Evolutionary conservation across 1,140 invertebrate species (phyloP).

Genomic region (Lamellibrachia luymesi): DNA sequence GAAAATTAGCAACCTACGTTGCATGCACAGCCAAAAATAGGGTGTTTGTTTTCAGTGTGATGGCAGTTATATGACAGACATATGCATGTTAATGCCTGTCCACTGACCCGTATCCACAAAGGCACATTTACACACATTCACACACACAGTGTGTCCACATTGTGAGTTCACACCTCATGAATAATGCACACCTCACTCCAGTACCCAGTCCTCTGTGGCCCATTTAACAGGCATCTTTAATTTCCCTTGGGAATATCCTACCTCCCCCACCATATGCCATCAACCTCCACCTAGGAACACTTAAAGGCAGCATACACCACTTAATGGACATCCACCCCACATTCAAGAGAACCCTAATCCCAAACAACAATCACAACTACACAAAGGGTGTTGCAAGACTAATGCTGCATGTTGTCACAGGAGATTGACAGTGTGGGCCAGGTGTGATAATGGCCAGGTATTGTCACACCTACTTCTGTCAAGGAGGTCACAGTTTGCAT

Average conservation of each 20-base stretch:
- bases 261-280: background rate
- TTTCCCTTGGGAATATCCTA: background rate
- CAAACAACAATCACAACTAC: background rate
- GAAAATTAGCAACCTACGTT: background rate
- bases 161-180: background rate
- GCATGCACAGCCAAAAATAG: background rate
- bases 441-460: background rate
- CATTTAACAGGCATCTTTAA: background rate
- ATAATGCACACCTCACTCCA: background rate
- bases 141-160: background rate
- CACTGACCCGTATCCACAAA: background rate
- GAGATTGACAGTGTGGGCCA: background rate
- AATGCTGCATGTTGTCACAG: background rate
- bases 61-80: background rate
- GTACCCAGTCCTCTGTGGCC: background rate
- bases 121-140: background rate
- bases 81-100: background rate
- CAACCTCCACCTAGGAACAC: background rate
- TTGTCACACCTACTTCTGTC: background rate
- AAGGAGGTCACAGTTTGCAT: background rate
- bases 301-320: background rate
- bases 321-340: background rate
- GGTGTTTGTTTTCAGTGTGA: background rate
- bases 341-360: background rate
- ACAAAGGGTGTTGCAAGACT: background rate